Evolutionary conservation across 2,113 vertebrate genomes (phyloP).

Genomic region (Mormyrus iriodes): DNA sequence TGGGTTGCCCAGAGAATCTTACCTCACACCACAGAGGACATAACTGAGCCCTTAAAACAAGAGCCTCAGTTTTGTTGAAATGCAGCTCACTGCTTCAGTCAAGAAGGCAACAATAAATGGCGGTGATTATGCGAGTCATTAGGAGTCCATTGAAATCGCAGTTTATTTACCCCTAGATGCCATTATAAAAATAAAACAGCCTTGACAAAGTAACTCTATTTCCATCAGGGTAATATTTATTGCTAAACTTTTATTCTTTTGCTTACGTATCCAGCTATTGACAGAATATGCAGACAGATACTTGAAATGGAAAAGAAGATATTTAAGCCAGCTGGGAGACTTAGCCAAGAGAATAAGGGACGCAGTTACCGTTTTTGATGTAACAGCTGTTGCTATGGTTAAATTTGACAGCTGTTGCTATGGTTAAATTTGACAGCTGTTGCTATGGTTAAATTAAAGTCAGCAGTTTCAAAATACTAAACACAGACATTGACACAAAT

Average conservation of each 20-base stretch:
- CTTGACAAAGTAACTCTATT: not conserved
- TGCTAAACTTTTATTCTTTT: not conserved
- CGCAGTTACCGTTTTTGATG: not conserved
- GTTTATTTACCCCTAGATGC: not conserved
- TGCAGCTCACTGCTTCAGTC: not conserved
- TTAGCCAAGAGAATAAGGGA: not conserved
- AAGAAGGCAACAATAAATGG: not conserved
- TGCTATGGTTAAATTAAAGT: not conserved
- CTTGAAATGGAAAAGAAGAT: not conserved
- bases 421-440: not conserved
- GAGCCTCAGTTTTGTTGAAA: not conserved
- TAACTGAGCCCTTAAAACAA: not conserved
- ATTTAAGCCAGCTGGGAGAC: not conserved
- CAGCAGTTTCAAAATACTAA: not conserved
- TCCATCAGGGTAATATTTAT: constrained; percentile 6
- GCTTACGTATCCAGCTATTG: not conserved
- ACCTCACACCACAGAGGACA: not conserved
- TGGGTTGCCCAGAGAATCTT: not conserved
- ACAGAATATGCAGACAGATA: not conserved
- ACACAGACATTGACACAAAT: not conserved
- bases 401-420: not conserved
- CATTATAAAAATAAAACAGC: not conserved
- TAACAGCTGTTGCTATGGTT: constrained; percentile 2
- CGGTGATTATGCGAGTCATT: not conserved
- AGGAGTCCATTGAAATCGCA: not conserved